Conservation (phyloP, 30 jellyfish, hydroid and myxozoan species). For the Catostylus mosaicus region DNA sequence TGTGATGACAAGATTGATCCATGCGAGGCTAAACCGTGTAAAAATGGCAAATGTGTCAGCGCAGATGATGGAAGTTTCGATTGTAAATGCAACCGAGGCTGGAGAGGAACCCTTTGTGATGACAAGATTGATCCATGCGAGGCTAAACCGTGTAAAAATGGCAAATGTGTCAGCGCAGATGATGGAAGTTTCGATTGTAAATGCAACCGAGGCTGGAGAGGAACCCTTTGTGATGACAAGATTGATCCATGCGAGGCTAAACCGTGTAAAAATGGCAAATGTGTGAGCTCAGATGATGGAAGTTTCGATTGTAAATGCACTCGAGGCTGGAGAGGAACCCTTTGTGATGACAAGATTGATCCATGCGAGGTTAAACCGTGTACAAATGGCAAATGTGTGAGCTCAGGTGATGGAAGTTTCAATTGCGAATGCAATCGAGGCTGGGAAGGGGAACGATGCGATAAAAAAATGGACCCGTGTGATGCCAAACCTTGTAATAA, state of each 20-base stretch:
- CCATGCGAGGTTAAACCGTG: conserved; percentile 48
- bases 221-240: conserved; percentile 46
- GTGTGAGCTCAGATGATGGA: conserved; percentile 6
- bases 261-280: conserved; percentile 56
- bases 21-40: conserved; percentile 51
- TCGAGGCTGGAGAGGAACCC: conserved; percentile 57
- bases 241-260: conserved; percentile 53
- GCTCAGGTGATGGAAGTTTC: conserved; percentile 34
- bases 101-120: conserved; percentile 49
- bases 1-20: conserved; percentile 32
- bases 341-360: conserved; percentile 45
- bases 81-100: conserved; percentile 33
- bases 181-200: conserved; percentile 46
- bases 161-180: conserved; percentile 20
- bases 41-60: conserved; percentile 37
- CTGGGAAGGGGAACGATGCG: conserved; percentile 39
- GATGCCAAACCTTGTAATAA: conserved; percentile 37
- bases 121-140: conserved; percentile 29
- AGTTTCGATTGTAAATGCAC: conserved; percentile 41
- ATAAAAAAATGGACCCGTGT: conserved; percentile 19
- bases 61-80: conserved; percentile 3
- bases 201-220: conserved; percentile 61
- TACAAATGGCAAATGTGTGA: conserved; percentile 43
- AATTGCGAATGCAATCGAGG: conserved; percentile 53
- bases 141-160: conserved; percentile 57